phyloP scores from a whole-genome alignment of 2,113 vertebrate species.

The Percopsis transmontana region DNA sequence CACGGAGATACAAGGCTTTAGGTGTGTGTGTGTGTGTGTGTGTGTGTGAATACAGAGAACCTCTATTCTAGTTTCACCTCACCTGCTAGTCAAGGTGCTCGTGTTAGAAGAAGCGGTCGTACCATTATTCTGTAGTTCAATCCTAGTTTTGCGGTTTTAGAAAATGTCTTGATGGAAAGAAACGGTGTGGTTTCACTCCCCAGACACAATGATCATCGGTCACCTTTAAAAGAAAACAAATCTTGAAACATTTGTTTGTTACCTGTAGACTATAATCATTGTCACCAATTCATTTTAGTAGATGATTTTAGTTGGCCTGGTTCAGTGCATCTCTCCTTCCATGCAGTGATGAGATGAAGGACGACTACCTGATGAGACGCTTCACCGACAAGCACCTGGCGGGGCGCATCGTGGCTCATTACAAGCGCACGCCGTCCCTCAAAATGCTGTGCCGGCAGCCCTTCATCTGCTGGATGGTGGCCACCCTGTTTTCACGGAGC shows the following conservation, averaged over 20 bases:
- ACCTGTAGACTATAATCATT: too few relatives aligned
- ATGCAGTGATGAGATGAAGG: slow-evolving; percentile 60
- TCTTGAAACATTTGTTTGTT: not conserved
- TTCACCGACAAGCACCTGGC: slow-evolving; percentile 20
- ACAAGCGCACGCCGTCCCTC: slow-evolving; percentile 54
- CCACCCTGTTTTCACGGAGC: slow-evolving; percentile 47
- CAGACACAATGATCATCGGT: too few relatives aligned
- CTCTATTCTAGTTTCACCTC: not conserved
- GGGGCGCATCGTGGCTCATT: slow-evolving; percentile 34
- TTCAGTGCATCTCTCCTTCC: not conserved
- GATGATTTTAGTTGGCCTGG: too few relatives aligned
- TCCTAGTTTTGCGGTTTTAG: too few relatives aligned
- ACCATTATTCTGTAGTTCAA: too few relatives aligned
- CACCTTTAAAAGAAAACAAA: too few relatives aligned
- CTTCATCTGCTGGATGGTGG: slow-evolving; percentile 73
- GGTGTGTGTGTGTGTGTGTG: slow-evolving; percentile 37
- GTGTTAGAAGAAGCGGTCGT: too few relatives aligned
- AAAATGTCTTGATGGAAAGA: too few relatives aligned
- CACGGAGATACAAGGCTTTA: slow-evolving; percentile 73
- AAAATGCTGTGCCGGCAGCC: slow-evolving; percentile 63
- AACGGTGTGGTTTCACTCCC: too few relatives aligned
- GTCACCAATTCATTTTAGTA: too few relatives aligned
- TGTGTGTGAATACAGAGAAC: too few relatives aligned
- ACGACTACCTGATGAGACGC: slow-evolving; percentile 65
- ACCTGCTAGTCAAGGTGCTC: not conserved